Conservation (phyloP, 2,797 vertebrate species). For the Fringilla coelebs region DNA sequence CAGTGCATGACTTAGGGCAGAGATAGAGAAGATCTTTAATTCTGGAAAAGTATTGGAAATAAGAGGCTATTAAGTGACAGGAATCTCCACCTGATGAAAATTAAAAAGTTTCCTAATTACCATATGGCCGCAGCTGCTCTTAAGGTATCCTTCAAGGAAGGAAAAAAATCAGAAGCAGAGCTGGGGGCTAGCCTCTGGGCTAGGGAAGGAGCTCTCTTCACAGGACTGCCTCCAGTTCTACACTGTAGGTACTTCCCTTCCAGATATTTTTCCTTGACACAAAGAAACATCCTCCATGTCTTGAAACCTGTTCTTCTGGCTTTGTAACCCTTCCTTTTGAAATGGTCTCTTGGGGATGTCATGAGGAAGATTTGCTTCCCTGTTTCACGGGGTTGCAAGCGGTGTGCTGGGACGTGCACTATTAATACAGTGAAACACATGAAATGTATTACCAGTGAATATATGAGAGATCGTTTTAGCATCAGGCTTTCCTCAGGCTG, state of each 20-base stretch:
- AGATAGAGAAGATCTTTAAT: background rate
- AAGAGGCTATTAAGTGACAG: background rate
- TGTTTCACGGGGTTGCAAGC: background rate
- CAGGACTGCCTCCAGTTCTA: background rate
- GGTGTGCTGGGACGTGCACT: accelerated
- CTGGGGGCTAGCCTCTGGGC: background rate
- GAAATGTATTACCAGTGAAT: background rate
- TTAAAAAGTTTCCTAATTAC: background rate
- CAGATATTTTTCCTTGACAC: background rate
- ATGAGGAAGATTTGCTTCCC: background rate
- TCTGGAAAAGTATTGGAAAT: background rate
- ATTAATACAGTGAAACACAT: background rate
- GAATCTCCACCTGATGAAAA: background rate
- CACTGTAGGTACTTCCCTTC: background rate
- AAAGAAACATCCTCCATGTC: background rate
- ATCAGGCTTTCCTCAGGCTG: background rate
- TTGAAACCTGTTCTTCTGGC: background rate
- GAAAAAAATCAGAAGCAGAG: background rate
- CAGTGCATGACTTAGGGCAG: background rate
- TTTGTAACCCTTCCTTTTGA: background rate
- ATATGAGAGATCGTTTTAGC: background rate
- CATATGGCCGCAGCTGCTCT: background rate
- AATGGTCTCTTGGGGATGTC: background rate
- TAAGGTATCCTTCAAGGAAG: background rate
- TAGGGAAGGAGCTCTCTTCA: background rate